These are phyloP conservation scores for Rhopalosiphum padi DNA, from an alignment of 1,140 invertebrate genomes.

Conservation along the genomic window DNA sequence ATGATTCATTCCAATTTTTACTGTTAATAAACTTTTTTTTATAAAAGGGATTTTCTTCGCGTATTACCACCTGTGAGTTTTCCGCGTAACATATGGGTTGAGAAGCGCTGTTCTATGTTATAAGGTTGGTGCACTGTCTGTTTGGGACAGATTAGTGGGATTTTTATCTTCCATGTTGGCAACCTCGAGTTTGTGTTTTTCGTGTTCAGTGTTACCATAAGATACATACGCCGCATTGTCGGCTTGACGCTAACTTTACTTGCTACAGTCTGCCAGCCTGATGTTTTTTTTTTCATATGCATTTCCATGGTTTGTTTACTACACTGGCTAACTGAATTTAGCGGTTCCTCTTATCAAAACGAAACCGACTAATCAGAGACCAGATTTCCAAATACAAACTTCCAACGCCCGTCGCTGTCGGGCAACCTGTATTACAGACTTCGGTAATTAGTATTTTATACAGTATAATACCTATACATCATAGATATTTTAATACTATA, in stretches of 20 bases:
- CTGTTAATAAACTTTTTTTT: too few relatives aligned
- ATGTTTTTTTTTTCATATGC: background rate
- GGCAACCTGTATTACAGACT: background rate
- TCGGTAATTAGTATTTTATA: too few relatives aligned
- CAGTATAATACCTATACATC: too few relatives aligned
- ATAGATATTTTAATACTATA: too few relatives aligned
- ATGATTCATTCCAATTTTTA: too few relatives aligned
- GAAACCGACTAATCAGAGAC: background rate
- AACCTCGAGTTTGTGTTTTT: background rate
- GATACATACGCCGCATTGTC: background rate
- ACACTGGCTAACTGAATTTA: background rate
- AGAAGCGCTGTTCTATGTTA: too few relatives aligned
- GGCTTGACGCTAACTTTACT: background rate
- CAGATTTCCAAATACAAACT: background rate
- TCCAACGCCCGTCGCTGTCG: background rate
- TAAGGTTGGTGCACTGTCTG: too few relatives aligned
- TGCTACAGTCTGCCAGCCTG: too few relatives aligned
- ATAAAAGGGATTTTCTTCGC: too few relatives aligned
- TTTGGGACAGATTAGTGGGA: background rate
- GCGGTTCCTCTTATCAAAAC: slow-evolving; percentile 30
- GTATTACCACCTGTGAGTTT: too few relatives aligned
- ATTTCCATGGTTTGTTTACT: background rate
- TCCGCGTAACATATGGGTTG: too few relatives aligned
- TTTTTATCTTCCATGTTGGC: background rate
- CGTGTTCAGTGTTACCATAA: too few relatives aligned